A percentile compares a stretch with the other conserved stretches of the same genome.
Conservation (phyloP, 1,140 invertebrate genomes). For the Meloidogyne chitwoodi region DNA sequence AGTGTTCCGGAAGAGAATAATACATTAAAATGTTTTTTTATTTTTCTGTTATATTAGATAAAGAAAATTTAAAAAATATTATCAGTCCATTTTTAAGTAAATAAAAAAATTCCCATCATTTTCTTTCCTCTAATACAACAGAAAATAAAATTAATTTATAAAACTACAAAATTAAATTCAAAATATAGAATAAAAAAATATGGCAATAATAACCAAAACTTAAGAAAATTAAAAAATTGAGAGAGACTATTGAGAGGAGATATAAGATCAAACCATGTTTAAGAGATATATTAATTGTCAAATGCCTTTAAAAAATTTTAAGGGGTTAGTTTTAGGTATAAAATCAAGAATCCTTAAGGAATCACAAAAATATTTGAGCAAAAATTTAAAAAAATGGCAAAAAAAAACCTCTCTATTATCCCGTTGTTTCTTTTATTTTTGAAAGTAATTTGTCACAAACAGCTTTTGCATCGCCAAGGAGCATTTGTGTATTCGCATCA, state of each 20-base stretch:
- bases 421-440: constrained; percentile 66
- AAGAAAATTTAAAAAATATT: too few relatives aligned
- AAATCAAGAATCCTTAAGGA: background rate
- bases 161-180: background rate
- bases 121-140: too few relatives aligned
- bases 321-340: too few relatives aligned
- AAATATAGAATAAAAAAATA: background rate
- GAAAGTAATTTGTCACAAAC: constrained; percentile 76
- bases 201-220: background rate
- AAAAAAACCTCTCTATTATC: background rate
- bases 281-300: background rate
- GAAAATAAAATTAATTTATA: background rate
- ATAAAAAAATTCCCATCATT: too few relatives aligned
- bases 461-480: constrained; percentile 85
- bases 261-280: background rate
- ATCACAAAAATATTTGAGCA: background rate
- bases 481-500: constrained; percentile 81
- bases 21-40: too few relatives aligned
- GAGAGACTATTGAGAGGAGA: background rate
- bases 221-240: background rate
- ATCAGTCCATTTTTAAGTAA: too few relatives aligned
- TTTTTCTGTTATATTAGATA: too few relatives aligned
- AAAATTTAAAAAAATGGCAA: background rate
- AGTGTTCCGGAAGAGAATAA: too few relatives aligned
- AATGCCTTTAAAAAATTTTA: too few relatives aligned